Evolutionary conservation across 2,113 vertebrate species (phyloP).

Genomic region (Ciconia maguari): DNA sequence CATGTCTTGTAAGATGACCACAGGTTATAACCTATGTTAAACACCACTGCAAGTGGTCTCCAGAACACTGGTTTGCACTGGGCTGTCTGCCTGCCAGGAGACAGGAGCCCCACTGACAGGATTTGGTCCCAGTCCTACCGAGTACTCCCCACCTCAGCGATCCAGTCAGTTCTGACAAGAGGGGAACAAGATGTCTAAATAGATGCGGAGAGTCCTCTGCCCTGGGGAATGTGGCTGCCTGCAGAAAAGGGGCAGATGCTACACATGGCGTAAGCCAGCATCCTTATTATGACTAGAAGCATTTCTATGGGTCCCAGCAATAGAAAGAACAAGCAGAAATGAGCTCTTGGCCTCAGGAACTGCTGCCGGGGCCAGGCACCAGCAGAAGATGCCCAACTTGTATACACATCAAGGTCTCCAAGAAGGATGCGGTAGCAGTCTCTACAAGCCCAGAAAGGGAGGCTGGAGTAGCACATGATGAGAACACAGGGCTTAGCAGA

Average conservation of each 20-base stretch:
- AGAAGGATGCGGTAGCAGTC: not conserved
- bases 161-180: not conserved
- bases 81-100: not conserved
- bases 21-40: not conserved
- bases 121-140: not conserved
- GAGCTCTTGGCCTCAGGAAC: not conserved
- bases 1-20: not conserved
- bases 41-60: not conserved
- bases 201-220: not conserved
- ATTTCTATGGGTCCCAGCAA: not conserved
- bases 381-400: not conserved
- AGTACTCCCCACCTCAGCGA: not conserved
- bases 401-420: not conserved
- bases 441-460: not conserved
- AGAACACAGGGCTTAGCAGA: not conserved
- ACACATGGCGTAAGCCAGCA: not conserved
- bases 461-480: not conserved
- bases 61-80: not conserved
- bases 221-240: not conserved
- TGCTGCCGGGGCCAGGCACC: not conserved
- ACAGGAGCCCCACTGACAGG: not conserved
- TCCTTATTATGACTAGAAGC: not conserved
- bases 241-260: not conserved
- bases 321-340: not conserved
- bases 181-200: not conserved